A percentile compares a stretch with the other conserved stretches of the same genome.
Evolutionary conservation across 1,140 invertebrate species (phyloP).

Genomic region (Ephestia elutella): DNA sequence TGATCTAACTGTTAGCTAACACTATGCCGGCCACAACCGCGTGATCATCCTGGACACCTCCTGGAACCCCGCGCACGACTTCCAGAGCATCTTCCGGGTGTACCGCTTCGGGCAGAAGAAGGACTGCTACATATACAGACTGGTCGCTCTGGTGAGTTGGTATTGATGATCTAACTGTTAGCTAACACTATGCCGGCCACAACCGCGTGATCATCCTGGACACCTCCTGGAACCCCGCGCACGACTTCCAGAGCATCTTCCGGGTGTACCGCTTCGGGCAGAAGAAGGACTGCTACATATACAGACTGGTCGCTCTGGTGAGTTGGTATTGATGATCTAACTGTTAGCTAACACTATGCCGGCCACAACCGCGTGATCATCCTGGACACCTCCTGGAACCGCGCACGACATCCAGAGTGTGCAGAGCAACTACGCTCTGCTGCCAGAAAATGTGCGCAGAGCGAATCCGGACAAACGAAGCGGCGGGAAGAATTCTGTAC

Average conservation of each 20-base stretch:
- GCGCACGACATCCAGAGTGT: constrained; percentile 94
- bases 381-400: constrained; percentile 93
- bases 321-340: constrained; percentile 18
- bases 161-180: too few species aligned
- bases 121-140: constrained; percentile 96
- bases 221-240: constrained; percentile 93
- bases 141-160: constrained; percentile 85
- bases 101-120: constrained; percentile 95
- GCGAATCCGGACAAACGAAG: too few species aligned
- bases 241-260: constrained; percentile 98
- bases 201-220: constrained; percentile 93
- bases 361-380: constrained; percentile 93
- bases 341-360: too few species aligned
- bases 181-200: too few species aligned
- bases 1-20: too few species aligned
- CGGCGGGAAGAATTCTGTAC: too few species aligned
- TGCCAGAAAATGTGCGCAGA: too few species aligned
- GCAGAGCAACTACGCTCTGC: too few species aligned
- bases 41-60: constrained; percentile 93
- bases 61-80: constrained; percentile 94
- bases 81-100: constrained; percentile 97
- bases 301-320: constrained; percentile 92
- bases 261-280: constrained; percentile 94
- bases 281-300: constrained; percentile 96
- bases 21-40: constrained; percentile 91